Evolutionary conservation across 2,888 invertebrate species (phyloP), one percentile per base, ranked within the genome.

Genomic region (Sphinx pinastri): DNA sequence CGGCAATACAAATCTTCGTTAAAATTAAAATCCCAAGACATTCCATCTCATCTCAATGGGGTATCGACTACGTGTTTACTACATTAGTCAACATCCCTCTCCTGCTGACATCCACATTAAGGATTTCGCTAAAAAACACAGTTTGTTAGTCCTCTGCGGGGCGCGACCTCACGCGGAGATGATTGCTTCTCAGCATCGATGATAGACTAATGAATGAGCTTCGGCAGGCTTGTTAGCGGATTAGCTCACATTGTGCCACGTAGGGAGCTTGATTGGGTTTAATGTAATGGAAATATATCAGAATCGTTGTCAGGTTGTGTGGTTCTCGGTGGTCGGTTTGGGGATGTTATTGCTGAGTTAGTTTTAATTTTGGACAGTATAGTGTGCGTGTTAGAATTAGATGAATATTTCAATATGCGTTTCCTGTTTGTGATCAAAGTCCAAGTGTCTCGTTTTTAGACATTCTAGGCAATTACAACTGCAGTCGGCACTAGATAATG

Each of bases 151-250:
- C 38, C 79, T 71, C 79, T 68, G 58, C 77, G 79, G 78, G 81
- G 68, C 68, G 70, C 70, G 69, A 69, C 54, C 69, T 76, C 84
- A 82, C 75, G 81, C 72, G 55, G 81, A 55, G 84, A 72, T 80
- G 77, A 81, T 81, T 76, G 77, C 77, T 72, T 71, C 59, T 60
- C 45, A 25, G 45, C 19, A 12, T 19, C 25, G 25, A 38, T 45
- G 60, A 45, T 16, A 12, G n/a, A 45, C 12, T 47, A 60, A 60
- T 60, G 60, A 60, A 60, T 60, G 60, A 60, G 45, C 60, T 38
- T 59, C 38, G n/a, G 47, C 47, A 16, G 5, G 60, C 60, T 60
- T 3, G 60, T 60, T 60, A 60, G 60, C 45, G 47, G 47, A 60
- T 60, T 60, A 60, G 16, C 60, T 60, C n/a, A 16, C 16, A 60